phyloP scores from a whole-genome alignment of 2,888 invertebrate species.

The Encarsia formosa region DNA sequence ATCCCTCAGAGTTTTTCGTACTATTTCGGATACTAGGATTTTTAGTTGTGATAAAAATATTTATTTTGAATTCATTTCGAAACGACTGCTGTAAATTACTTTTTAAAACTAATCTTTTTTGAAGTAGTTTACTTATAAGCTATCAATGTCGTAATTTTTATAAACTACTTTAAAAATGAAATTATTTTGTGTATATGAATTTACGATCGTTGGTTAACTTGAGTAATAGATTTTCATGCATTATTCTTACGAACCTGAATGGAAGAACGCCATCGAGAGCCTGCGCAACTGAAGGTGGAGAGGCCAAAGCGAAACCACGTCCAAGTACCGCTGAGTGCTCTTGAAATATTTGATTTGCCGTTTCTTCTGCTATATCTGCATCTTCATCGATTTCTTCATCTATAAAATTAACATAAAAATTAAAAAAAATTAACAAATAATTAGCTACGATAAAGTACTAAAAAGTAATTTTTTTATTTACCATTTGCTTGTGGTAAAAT shows the following conservation, averaged over 20 bases:
- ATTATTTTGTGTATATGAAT: too few species aligned
- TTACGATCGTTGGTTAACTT: too few species aligned
- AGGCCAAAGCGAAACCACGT: constrained; percentile 84
- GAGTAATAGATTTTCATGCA: too few species aligned
- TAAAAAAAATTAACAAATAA: background rate
- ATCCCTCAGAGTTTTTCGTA: too few species aligned
- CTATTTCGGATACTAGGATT: too few species aligned
- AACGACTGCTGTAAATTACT: too few species aligned
- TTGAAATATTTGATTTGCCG: constrained; percentile 50
- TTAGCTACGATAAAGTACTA: background rate
- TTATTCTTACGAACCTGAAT: constrained; percentile 64
- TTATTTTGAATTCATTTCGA: too few species aligned
- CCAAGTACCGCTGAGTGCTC: constrained; percentile 74
- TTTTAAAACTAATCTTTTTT: too few species aligned
- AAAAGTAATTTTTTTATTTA: constrained; percentile 39
- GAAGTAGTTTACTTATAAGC: too few species aligned
- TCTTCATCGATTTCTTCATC: constrained; percentile 69
- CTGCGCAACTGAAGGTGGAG: constrained; percentile 83
- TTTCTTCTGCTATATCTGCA: constrained; percentile 66
- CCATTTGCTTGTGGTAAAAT: constrained; percentile 61
- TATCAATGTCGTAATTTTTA: too few species aligned
- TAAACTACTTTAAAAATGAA: too few species aligned
- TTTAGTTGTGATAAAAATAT: too few species aligned
- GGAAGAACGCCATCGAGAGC: constrained; percentile 85
- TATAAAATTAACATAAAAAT: background rate